Conservation (phyloP, 2,888 invertebrate species). For the Rugalucina vietnamica region DNA sequence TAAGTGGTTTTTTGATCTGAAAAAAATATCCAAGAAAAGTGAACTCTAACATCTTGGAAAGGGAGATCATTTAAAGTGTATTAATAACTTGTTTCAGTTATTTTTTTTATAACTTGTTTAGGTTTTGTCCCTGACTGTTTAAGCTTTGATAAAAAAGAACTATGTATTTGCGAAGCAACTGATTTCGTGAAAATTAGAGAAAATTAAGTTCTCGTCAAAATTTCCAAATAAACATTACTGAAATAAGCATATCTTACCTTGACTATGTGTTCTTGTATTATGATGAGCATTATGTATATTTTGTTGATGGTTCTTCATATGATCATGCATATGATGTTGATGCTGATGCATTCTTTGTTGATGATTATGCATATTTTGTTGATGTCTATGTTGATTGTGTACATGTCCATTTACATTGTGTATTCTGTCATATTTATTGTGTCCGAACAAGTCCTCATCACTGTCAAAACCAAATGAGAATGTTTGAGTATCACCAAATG, state of each 20-base stretch:
- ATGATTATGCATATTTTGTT: conserved; percentile 58
- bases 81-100: too few relatives aligned
- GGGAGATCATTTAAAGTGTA: too few relatives aligned
- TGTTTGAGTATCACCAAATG: conserved; percentile 76
- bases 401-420: conserved; percentile 56
- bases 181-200: too few relatives aligned
- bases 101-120: too few relatives aligned
- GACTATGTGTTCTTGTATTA: conserved; percentile 13
- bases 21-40: too few relatives aligned
- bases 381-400: conserved; percentile 47
- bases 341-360: conserved; percentile 47
- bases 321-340: conserved; percentile 31
- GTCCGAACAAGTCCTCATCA: conserved; percentile 55
- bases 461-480: conserved; percentile 75
- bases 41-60: too few relatives aligned
- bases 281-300: conserved; percentile 13
- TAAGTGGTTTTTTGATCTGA: too few relatives aligned
- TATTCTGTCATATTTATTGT: conserved; percentile 63
- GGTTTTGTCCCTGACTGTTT: too few relatives aligned
- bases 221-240: too few relatives aligned
- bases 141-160: too few relatives aligned
- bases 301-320: conserved; percentile 22
- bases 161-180: too few relatives aligned
- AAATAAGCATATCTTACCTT: conserved; percentile 16
- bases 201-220: too few relatives aligned